Conservation (phyloP, 2,888 invertebrate genomes). For the Eubasilissa splendida region DNA sequence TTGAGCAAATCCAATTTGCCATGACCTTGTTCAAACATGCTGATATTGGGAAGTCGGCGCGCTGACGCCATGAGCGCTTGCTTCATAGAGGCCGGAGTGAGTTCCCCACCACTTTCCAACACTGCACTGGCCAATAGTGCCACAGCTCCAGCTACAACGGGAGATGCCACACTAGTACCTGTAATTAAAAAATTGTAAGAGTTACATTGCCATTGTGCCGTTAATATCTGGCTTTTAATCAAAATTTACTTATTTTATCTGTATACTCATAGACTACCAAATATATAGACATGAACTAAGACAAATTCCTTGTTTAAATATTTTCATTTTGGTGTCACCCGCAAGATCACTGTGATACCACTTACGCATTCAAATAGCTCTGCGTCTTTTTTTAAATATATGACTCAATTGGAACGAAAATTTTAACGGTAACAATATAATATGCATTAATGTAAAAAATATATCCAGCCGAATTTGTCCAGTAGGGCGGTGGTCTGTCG, state of each 20-base stretch:
- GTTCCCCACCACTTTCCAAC: constrained; percentile 73
- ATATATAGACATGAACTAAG: background rate
- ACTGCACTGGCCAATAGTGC: constrained; percentile 89
- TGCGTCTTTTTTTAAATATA: too few species aligned
- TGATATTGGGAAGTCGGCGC: constrained; percentile 84
- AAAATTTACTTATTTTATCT: background rate
- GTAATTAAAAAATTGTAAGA: constrained; percentile 17
- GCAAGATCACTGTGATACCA: too few species aligned
- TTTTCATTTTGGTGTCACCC: too few species aligned
- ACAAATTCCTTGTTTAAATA: too few species aligned
- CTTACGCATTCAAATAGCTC: too few species aligned
- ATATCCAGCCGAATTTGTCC: too few species aligned
- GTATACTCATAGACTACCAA: background rate
- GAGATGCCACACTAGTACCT: constrained; percentile 97
- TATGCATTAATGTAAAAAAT: too few species aligned
- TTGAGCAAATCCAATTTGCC: constrained; percentile 93
- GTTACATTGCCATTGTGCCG: too few species aligned
- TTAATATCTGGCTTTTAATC: background rate
- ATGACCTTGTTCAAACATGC: constrained; percentile 98
- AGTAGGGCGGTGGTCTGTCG: too few species aligned
- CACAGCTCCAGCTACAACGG: constrained; percentile 96
- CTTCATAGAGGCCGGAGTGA: constrained; percentile 96
- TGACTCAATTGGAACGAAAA: too few species aligned
- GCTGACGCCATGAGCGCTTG: constrained; percentile 96
- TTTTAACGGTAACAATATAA: too few species aligned